Base-by-base conservation (phyloP, 2,113 vertebrate species). In the Athene noctua region DNA sequence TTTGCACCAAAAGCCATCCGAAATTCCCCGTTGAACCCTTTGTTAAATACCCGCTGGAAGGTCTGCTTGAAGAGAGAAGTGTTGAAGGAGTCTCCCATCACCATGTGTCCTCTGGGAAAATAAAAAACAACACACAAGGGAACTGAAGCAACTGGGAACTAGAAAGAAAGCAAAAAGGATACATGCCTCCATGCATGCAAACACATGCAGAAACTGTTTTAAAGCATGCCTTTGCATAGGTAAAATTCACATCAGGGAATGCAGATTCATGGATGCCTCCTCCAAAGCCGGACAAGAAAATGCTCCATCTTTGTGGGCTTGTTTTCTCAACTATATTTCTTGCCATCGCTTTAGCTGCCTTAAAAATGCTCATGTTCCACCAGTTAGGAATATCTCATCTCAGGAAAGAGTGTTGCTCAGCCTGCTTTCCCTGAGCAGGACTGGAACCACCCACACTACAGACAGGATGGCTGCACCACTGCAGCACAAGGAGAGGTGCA, bases 1-100 rank as follows among this genome's bases (percentile, higher is more conserved):
- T 97, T 98, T n/a, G 98, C 99, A 88, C 99, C 99, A 89, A 99
- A 99, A 59, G 99, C 99, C 99, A 99, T 99, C 92, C 98, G 98
- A 97, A 99, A 99, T 86, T 99, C 98, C 55, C 99, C 99, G 2
- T 98, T 99, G 96, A 98, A 98, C 96, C 99, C 99, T 97, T 99
- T 99, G 95, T 97, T 99, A 75, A 99, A 99, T 55, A 99, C 99
- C 73, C 99, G 98, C 96, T 99, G 99, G 97, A 99, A 99, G n/a
- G 99, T 99, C 98, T 99, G 99, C 97, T 99, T 99, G 98, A 99
- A 99, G 83, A 99, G 98, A 36, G 99, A 99, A 25, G 99, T 99
- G 88, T 99, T 99, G 98, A 99, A 99, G 70, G 99, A 99, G 97
- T 99, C 99, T 84, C 99, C 99, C 99, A 99, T 99, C 78, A 99